Evolutionary conservation across 2,113 vertebrate species (phyloP).

Genomic region (Gymnorhina tibicen): DNA sequence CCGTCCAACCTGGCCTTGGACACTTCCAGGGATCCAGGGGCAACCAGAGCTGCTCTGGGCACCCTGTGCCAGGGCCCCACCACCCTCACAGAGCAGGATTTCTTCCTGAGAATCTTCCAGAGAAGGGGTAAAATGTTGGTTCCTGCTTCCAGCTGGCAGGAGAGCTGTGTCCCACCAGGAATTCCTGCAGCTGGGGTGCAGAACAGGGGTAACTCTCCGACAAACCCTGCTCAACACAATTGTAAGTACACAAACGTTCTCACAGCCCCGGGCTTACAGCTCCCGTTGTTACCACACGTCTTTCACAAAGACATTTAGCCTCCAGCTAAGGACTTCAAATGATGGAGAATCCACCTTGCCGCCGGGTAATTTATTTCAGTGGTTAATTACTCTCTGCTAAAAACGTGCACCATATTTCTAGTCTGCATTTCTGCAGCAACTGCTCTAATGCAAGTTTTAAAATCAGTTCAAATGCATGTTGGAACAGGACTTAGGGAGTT

Average conservation of each 20-base stretch:
- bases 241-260: neutral
- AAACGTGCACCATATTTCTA: neutral
- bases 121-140: neutral
- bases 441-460: neutral
- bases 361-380: conserved; percentile 2
- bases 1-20: fast-evolving
- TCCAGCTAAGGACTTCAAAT: neutral
- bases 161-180: neutral
- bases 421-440: neutral
- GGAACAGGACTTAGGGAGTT: conserved; percentile 38
- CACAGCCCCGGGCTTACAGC: neutral
- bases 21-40: neutral
- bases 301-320: neutral
- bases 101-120: neutral
- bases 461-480: conserved; percentile 9
- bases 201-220: neutral
- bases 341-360: conserved; percentile 40
- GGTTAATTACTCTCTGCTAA: conserved; percentile 40
- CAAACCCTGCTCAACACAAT: neutral
- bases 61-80: neutral
- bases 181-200: neutral
- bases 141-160: neutral
- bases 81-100: neutral
- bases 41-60: neutral
- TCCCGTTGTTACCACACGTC: neutral